A percentile compares a stretch with the other conserved stretches of the same genome.
phyloP scores from a whole-genome alignment of 2,113 vertebrate genomes.

The Bungarus multicinctus region DNA sequence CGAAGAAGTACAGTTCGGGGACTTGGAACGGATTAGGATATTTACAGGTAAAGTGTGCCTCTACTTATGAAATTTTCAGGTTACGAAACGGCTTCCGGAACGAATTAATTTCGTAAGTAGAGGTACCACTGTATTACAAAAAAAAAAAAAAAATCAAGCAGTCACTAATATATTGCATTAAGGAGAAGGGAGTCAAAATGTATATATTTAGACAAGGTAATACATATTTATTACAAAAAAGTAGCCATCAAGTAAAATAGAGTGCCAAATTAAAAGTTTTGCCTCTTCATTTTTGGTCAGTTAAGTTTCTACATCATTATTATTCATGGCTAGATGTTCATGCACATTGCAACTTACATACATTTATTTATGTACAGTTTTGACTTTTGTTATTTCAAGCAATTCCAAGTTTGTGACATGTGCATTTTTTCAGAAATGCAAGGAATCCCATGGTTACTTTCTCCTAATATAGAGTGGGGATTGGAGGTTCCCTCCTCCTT shows the following conservation, averaged over 20 bases:
- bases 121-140: too few relatives aligned
- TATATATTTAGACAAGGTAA: neutral
- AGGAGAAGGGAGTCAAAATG: neutral
- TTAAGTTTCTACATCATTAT: neutral
- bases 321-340: neutral
- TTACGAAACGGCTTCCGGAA: too few relatives aligned
- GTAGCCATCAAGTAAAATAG: neutral
- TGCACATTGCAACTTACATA: neutral
- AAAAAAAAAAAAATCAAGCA: neutral
- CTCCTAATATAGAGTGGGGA: neutral
- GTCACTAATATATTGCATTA: neutral
- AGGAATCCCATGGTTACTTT: neutral
- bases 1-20: too few relatives aligned
- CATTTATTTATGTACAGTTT: neutral
- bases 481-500: neutral
- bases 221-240: neutral
- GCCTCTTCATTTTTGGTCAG: neutral
- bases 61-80: too few relatives aligned
- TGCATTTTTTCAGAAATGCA: neutral
- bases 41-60: too few relatives aligned
- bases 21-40: too few relatives aligned
- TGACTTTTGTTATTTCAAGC: neutral
- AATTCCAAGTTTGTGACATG: neutral
- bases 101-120: too few relatives aligned
- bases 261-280: neutral